Conservation (phyloP, 2,797 vertebrate genomes). For the Hoplostethus mediterraneus region DNA sequence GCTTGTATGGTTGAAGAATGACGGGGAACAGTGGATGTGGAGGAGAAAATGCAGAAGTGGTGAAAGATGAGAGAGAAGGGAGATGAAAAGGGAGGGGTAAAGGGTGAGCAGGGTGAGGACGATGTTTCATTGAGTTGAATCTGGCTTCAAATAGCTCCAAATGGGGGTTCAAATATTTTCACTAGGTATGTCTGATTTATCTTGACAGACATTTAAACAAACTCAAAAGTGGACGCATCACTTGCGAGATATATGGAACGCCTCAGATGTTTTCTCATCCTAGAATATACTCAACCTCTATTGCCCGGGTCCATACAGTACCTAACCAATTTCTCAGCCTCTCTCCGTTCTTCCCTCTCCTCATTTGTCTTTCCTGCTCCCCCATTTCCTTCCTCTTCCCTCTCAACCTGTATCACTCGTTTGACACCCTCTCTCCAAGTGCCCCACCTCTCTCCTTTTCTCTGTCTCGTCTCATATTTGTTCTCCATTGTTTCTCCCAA, state of each 20-base stretch:
- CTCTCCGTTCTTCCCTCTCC: constrained; percentile 41
- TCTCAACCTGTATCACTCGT: constrained; percentile 48
- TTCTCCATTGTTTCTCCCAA: constrained; percentile 47
- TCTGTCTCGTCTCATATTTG: constrained; percentile 41
- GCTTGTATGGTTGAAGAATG: neutral
- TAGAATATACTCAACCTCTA: constrained; percentile 34
- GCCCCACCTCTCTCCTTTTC: constrained; percentile 38
- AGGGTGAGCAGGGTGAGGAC: too few species aligned
- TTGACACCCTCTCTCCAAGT: constrained; percentile 49
- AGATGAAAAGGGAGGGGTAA: too few species aligned
- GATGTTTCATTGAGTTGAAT: constrained; percentile 16
- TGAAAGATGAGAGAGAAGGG: too few species aligned
- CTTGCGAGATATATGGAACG: constrained; percentile 53
- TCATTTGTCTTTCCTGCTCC: constrained; percentile 47
- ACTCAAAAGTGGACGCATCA: constrained; percentile 46
- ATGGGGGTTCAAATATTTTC: constrained; percentile 48
- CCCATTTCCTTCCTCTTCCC: constrained; percentile 49
- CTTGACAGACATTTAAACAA: constrained; percentile 53
- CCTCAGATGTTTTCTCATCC: constrained; percentile 55
- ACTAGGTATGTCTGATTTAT: constrained; percentile 36
- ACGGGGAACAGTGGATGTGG: neutral
- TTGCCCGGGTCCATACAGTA: constrained; percentile 42
- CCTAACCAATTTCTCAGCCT: constrained; percentile 52
- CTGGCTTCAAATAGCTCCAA: constrained; percentile 42
- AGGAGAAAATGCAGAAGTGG: too few species aligned